Base-by-base conservation (phyloP, 1,140 invertebrate genomes). In the Zaprionus ghesquierei region DNA sequence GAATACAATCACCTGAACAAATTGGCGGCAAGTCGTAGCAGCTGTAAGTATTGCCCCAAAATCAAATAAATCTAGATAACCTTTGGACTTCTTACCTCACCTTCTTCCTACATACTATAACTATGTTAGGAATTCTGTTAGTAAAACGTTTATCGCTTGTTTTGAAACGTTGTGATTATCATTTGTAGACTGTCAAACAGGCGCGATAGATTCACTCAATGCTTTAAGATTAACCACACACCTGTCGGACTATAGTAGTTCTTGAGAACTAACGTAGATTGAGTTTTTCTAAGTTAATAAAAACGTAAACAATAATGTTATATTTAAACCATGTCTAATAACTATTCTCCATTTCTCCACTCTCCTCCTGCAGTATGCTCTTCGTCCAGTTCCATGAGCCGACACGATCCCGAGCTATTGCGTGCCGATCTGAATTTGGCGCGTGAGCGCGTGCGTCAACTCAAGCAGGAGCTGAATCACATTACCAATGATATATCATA, bases 1-100 rank as follows among this genome's bases (percentile, higher is more conserved):
- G 98, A 99, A 93, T 99, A 97, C 93, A 97, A 98, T 92, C 97
- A 98, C 92, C 94, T 99, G 5, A 98, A 97, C 92, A 97, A 96
- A 35, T 93, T 97, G 56, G 96, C 95, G 41, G 95, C 96, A 49
- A 97, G 96, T 50, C 94, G 96, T 75, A 97, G 96, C 65, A 97
- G 96, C 92, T 93, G 96, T 97, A 93, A 96, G 96, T 96, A 92
- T 41, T 25, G 5, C 10, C 9, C 22, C 3, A 2, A 10, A 18
- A 51, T 15, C 5, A 27, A 13, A 23, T n/a, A n/a, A n/a, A n/a
- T n/a, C n/a, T n/a, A n/a, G n/a, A n/a, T n/a, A n/a, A n/a, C n/a
- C n/a, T n/a, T n/a, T n/a, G n/a, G n/a, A n/a, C n/a, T n/a, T n/a
- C n/a, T n/a, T n/a, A n/a, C n/a, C n/a, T n/a, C n/a, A n/a, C n/a